These are phyloP conservation scores for Sparidentex hasta DNA, from an alignment of 2,797 vertebrate species.

Conservation along the genomic window DNA sequence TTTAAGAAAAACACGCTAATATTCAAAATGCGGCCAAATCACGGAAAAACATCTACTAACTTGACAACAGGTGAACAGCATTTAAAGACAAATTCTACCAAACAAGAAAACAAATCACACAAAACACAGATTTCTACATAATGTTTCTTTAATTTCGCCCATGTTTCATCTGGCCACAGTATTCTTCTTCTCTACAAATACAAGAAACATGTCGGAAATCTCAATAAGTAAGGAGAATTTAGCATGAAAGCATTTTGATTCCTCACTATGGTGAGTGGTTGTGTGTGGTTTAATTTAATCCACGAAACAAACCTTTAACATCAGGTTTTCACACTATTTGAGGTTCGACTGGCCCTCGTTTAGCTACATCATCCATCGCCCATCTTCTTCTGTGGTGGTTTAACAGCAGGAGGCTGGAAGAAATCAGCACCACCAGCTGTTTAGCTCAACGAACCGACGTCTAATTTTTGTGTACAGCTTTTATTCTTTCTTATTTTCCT, in stretches of 20 bases:
- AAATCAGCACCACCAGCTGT: neutral
- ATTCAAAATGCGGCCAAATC: neutral
- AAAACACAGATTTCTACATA: too few relatives aligned
- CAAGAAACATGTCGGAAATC: too few relatives aligned
- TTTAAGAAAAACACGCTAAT: neutral
- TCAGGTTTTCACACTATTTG: neutral
- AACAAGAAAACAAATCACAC: too few relatives aligned
- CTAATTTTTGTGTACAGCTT: neutral
- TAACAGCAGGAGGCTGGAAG: neutral
- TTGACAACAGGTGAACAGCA: neutral
- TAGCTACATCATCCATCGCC: neutral
- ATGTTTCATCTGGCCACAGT: too few relatives aligned
- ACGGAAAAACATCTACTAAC: neutral
- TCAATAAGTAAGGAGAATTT: too few relatives aligned
- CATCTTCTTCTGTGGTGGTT: neutral
- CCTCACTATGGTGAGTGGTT: too few relatives aligned
- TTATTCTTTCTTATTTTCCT: neutral
- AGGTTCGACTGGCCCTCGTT: neutral
- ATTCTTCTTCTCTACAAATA: too few relatives aligned
- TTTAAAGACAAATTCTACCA: too few relatives aligned
- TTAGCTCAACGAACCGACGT: neutral
- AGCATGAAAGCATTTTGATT: too few relatives aligned
- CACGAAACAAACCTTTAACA: neutral
- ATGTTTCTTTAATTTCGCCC: too few relatives aligned
- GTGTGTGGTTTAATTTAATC: neutral